Evolutionary conservation across 2,888 invertebrate species (phyloP), one percentile per base, ranked within the genome.

Genomic region (Glomeris marginata): DNA sequence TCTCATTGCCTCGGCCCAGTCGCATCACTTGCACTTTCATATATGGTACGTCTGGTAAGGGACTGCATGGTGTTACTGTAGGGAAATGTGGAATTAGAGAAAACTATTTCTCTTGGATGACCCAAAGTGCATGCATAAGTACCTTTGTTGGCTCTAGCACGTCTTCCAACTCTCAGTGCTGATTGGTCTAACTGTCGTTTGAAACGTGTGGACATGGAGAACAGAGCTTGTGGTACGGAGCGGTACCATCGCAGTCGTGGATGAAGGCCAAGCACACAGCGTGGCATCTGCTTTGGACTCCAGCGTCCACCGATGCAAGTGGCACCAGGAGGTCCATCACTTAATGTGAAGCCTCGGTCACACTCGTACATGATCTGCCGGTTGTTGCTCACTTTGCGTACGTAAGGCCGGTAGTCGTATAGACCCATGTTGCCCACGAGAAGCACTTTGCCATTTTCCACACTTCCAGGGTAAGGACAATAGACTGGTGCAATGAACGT

Each of bases 321-420:
- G 1, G 95, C 92, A 1, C 91, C 91, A 0, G 87, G 85, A 0
- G 88, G 83, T 1, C 94, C 94, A 57, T 82, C 81, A 21, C 80
- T 78, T 22, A 94, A 66, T 0, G 86, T 83, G 62, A 84, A 92
- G 0, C 91, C 91, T 61, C 85, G 84, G 58, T 91, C 83, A 63
- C 94, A 95, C 61, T 92, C 91, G 66, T 90, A 95, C 82, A 88
- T 86, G 50, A 92, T 90, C 67, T 91, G 91, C 59, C 90, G 86
- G 64, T 91, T 90, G 65, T 91, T 90, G 21, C 81, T 70, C 58
- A 85, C 84, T 54, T 60, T 88, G 60, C 80, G 80, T 0, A 95
- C 92, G 64, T 95, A 95, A 0, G 87, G 85, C 47, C 91, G 73
- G 64, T 95, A 95, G 65, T 92, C 90, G 65, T 94, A 95, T 37